phyloP scores from a whole-genome alignment of 30 jellyfish, hydroid and myxozoan genomes.

The Mastigias papua region DNA sequence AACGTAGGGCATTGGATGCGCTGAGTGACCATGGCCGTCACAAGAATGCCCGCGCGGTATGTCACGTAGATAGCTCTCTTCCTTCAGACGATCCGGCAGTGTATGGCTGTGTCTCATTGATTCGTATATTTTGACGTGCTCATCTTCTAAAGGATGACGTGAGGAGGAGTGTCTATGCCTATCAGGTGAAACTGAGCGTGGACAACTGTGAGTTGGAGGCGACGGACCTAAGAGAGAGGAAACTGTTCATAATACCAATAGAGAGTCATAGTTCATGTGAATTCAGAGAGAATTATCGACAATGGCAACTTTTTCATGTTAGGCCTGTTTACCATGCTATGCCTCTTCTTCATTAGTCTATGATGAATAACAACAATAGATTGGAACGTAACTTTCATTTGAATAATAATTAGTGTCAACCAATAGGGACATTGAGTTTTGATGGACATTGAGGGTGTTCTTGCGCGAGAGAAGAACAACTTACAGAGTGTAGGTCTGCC shows the following conservation, averaged over 20 bases:
- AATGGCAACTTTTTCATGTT: neutral
- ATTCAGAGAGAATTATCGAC: neutral
- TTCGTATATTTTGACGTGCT: slow-evolving; percentile 58
- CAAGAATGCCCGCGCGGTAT: slow-evolving; percentile 69
- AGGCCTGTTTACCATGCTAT: too few relatives aligned
- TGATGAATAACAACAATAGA: neutral
- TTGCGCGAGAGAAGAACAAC: neutral
- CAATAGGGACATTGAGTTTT: too few relatives aligned
- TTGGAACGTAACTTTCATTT: too few relatives aligned
- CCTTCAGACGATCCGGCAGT: slow-evolving; percentile 63
- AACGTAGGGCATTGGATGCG: slow-evolving; percentile 70
- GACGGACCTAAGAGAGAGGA: slow-evolving; percentile 22
- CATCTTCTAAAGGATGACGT: slow-evolving; percentile 65
- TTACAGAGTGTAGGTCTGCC: slow-evolving; percentile 61
- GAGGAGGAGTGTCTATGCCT: slow-evolving; percentile 64
- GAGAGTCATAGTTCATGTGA: neutral
- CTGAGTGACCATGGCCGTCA: slow-evolving; percentile 69
- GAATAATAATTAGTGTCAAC: too few relatives aligned
- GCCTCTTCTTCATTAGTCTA: neutral
- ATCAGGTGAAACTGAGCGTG: slow-evolving; percentile 67
- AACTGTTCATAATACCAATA: neutral
- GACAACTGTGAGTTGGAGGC: slow-evolving; percentile 66
- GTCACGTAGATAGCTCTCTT: slow-evolving; percentile 66
- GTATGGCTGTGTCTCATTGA: slow-evolving; percentile 69
- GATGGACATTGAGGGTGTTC: neutral